Percentiles rank a stretch among this genome's conserved stretches.
These are phyloP conservation scores for Smittia aterrima DNA, from an alignment of 2,888 invertebrate species.

Conservation along the genomic window DNA sequence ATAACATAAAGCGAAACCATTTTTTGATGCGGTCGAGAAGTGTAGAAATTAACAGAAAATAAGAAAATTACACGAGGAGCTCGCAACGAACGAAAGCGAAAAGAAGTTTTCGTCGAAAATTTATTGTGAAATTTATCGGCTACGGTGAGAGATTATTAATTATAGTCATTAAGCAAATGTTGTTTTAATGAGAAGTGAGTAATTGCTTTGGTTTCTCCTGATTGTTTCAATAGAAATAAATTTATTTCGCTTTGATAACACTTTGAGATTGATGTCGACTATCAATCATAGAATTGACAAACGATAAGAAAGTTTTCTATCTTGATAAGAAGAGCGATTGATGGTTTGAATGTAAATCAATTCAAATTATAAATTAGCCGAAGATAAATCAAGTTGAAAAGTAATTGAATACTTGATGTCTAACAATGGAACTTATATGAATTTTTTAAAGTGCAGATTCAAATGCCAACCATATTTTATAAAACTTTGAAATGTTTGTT, in stretches of 20 bases:
- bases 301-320: too few species aligned
- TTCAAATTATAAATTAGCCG: too few species aligned
- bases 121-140: constrained; percentile 37
- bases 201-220: constrained; percentile 7
- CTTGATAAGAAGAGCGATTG: too few species aligned
- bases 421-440: too few species aligned
- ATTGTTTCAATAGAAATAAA: background rate
- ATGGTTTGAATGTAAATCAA: too few species aligned
- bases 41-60: constrained; percentile 22
- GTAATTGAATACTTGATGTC: too few species aligned
- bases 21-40: constrained; percentile 23
- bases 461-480: too few species aligned
- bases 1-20: background rate
- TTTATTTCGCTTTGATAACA: background rate
- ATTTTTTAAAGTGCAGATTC: background rate
- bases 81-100: background rate
- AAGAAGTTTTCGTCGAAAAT: background rate
- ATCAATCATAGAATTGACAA: too few species aligned
- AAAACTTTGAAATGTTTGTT: background rate
- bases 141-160: constrained; percentile 37
- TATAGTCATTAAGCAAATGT: constrained; percentile 40
- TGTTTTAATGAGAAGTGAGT: constrained; percentile 40
- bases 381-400: too few species aligned
- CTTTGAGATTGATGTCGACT: background rate
- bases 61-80: constrained; percentile 7